Percentiles rank a stretch among this genome's conserved stretches.
These are phyloP conservation scores for Oscheius onirici DNA, from an alignment of 2,888 invertebrate genomes.

Conservation along the genomic window DNA sequence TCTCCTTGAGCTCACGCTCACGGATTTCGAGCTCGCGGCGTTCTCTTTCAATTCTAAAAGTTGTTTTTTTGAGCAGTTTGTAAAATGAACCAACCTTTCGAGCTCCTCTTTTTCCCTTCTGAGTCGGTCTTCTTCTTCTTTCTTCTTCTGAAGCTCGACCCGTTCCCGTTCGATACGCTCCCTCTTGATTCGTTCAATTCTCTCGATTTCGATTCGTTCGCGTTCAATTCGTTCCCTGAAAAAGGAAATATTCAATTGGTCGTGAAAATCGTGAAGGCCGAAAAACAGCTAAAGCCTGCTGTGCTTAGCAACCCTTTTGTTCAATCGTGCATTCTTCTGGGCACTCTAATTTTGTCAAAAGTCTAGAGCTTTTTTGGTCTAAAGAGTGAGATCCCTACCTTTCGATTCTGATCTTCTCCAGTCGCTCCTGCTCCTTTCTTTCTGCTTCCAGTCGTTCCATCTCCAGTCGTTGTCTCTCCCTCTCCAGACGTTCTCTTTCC, in stretches of 20 bases:
- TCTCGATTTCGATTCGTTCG: conserved; percentile 64
- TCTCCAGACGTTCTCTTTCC: conserved; percentile 47
- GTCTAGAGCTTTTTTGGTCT: not conserved
- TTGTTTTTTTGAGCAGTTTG: not conserved
- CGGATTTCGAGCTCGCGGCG: conserved; percentile 62
- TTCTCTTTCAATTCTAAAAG: conserved; percentile 58
- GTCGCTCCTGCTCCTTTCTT: conserved; percentile 54
- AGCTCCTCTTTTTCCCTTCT: conserved; percentile 34
- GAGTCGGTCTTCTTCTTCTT: conserved; percentile 51
- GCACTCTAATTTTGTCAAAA: not conserved
- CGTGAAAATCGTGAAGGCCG: no score
- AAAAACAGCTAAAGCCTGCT: no score
- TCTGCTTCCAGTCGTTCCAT: conserved; percentile 62
- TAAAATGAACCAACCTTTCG: conserved; percentile 13
- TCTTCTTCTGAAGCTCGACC: conserved; percentile 53
- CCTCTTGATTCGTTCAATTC: conserved; percentile 68
- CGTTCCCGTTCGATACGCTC: conserved; percentile 64
- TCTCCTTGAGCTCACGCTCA: conserved; percentile 59
- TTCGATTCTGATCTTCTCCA: conserved; percentile 57
- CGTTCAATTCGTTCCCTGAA: conserved; percentile 50
- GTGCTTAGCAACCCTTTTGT: no score
- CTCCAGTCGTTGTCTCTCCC: conserved; percentile 56
- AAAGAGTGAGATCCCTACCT: conserved; percentile 13
- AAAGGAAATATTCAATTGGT: no score
- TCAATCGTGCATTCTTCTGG: no score